Evolutionary conservation across 1,140 invertebrate species (phyloP), one percentile per base, ranked within the genome.

Genomic region (Aphelinus certus): DNA sequence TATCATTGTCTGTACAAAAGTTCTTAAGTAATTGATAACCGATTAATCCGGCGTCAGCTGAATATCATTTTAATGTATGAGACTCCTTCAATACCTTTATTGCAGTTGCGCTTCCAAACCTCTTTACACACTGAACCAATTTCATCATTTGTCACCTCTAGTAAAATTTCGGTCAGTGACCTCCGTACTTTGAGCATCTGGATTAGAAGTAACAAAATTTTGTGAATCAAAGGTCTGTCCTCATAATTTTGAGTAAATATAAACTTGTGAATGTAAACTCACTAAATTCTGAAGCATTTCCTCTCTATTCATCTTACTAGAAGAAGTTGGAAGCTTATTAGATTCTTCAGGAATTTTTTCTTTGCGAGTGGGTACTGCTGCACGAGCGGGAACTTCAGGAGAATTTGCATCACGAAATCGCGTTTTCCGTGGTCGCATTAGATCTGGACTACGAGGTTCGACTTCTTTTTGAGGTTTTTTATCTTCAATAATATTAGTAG

Each of bases 71-170:
- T 4, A 53, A 53, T 6, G 6, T 47, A 58, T 48, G 47, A 43
- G 43, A 3, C 5, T 70, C 5, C 9, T 51, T 46, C 63, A 57
- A 26, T 75, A 93, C 92, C 92, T 93, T 92, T 93, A 81, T 86
- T 88, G 82, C 88, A 89, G 78, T 89, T 89, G 79, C 90, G 89
- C 81, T 88, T 89, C 82, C 91, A 89, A 79, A 93, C 91, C 87
- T 97, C 95, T 85, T 92, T 90, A 85, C 94, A 95, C 80, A 97
- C 91, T 77, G 89, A 88, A 79, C 91, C 85, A 83, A 98, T 96
- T 90, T 97, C 95, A 85, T 94, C 92, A 82, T 94, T 95, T 9
- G 97, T 98, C 78, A 97, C 96, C 82, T 97, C 95, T 71, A 98
- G 89, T 66, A 98, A 90, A 80, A 98, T 94, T 89, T 98, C 95